phyloP scores from a whole-genome alignment of 2,888 invertebrate species.

The Sarcophaga caerulescens region DNA sequence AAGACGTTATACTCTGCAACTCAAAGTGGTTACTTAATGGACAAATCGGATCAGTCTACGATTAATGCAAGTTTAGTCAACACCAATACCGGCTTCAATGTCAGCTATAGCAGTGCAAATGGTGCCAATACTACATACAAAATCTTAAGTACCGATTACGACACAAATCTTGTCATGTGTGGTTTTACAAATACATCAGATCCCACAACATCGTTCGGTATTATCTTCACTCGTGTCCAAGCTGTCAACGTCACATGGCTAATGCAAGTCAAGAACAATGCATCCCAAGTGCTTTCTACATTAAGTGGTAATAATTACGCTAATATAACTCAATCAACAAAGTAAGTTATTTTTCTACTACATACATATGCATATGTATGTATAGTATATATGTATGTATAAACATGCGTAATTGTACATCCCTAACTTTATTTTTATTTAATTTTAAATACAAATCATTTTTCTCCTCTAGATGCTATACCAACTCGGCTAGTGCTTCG shows the following conservation, averaged over 20 bases:
- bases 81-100: conserved; percentile 38
- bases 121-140: conserved; percentile 62
- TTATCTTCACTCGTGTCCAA: conserved; percentile 35
- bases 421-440: too few species aligned
- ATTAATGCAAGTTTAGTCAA: conserved; percentile 59
- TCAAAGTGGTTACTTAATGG: conserved; percentile 70
- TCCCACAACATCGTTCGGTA: conserved; percentile 34
- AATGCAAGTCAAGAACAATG: conserved; percentile 22
- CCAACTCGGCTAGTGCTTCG: conserved; percentile 46
- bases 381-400: too few species aligned
- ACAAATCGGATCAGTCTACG: conserved; percentile 71
- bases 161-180: conserved; percentile 41
- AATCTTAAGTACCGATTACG: conserved; percentile 50
- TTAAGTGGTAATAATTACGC: conserved; percentile 31
- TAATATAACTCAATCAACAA: conserved; percentile 48
- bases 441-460: neutral
- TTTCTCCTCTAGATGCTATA: conserved; percentile 37
- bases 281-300: conserved; percentile 18
- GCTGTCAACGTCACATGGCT: conserved; percentile 23
- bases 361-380: too few species aligned
- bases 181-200: conserved; percentile 37
- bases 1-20: conserved; percentile 72
- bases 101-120: conserved; percentile 15
- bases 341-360: conserved; percentile 32
- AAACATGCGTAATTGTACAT: neutral